A percentile compares a stretch with the other conserved stretches of the same genome.
These are phyloP conservation scores for Drosophila meridiana DNA, from an alignment of 2,888 invertebrate genomes.

Conservation along the genomic window DNA sequence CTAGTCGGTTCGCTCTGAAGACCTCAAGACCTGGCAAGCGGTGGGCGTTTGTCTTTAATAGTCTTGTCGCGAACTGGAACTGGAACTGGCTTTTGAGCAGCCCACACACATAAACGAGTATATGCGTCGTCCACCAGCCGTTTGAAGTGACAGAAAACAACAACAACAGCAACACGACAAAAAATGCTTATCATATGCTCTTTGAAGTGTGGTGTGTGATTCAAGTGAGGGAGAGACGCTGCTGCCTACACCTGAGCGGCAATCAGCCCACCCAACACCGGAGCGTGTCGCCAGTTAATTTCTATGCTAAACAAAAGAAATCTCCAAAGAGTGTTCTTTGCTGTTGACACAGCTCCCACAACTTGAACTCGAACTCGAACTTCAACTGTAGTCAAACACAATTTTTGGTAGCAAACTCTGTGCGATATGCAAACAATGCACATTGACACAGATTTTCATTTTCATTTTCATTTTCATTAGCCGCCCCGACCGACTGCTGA, in stretches of 20 bases:
- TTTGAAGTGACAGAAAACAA: slow-evolving; percentile 53
- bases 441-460: slow-evolving; percentile 73
- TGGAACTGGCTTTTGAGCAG: slow-evolving; percentile 54
- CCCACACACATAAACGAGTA: slow-evolving; percentile 44
- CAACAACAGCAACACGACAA: background rate
- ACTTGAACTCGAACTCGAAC: background rate
- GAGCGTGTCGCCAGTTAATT: slow-evolving; percentile 56
- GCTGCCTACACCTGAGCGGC: slow-evolving; percentile 54
- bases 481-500: slow-evolving; percentile 44
- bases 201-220: slow-evolving; percentile 41
- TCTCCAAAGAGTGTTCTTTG: slow-evolving; percentile 15
- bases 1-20: slow-evolving; percentile 40
- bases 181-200: slow-evolving; percentile 40
- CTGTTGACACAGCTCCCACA: slow-evolving; percentile 23
- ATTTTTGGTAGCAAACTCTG: slow-evolving; percentile 26
- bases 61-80: slow-evolving; percentile 43
- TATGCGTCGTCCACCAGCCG: slow-evolving; percentile 18
- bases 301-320: slow-evolving; percentile 34
- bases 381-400: slow-evolving; percentile 25
- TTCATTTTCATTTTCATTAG: slow-evolving; percentile 60
- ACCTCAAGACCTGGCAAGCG: slow-evolving; percentile 50
- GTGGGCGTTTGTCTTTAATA: slow-evolving; percentile 76
- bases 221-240: slow-evolving; percentile 14
- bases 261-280: slow-evolving; percentile 39
- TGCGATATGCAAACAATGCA: slow-evolving; percentile 62